Base-by-base conservation (phyloP, 2,888 invertebrate genomes). In the Rhodophaea formosa region DNA sequence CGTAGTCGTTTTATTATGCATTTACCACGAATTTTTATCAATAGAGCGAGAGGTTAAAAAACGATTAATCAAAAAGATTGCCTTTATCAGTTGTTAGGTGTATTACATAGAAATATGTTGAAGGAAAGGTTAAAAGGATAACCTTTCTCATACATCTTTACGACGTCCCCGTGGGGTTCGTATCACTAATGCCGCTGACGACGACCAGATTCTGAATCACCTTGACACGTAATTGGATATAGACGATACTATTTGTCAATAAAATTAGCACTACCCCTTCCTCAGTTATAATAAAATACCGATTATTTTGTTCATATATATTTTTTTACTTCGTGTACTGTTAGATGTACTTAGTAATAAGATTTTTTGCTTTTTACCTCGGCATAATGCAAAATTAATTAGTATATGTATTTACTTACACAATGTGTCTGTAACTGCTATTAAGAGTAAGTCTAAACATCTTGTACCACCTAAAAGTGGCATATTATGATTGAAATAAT, bases 161-260 rank as follows among this genome's bases (percentile, higher is more conserved):
- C 66, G 69, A 67, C 64, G 64, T 73, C 67, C 80, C 75, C 56
- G 54, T 59, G 69, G 74, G 76, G 67, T 71, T 72, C 61, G 58
- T 74, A 77, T 82, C 79, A 77, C 75, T 78, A 78, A 75, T 68
- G 71, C 67, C 69, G 72, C 74, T 74, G 71, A 72, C 71, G 72
- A 67, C 70, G 67, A 72, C 75, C 75, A 62, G 76, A 74, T 71
- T 79, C 69, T 58, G 72, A 72, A 72, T 72, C 65, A 73, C 81
- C 80, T 84, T 84, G 79, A 80, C 71, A 80, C 68, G 74, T 86
- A 86, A 87, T 87, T 85, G 83, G 79, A 81, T 84, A 79, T 70
- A 72, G 61, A 79, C 80, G 71, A 78, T 71, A 74, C 66, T 75
- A 81, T 82, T 77, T 82, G 79, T 81, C 77, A 75, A 77, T 75